Percentiles rank a stretch among this genome's conserved stretches.
Evolutionary conservation across 2,797 vertebrate genomes (phyloP).

Genomic region (Acipenser ruthenus): DNA sequence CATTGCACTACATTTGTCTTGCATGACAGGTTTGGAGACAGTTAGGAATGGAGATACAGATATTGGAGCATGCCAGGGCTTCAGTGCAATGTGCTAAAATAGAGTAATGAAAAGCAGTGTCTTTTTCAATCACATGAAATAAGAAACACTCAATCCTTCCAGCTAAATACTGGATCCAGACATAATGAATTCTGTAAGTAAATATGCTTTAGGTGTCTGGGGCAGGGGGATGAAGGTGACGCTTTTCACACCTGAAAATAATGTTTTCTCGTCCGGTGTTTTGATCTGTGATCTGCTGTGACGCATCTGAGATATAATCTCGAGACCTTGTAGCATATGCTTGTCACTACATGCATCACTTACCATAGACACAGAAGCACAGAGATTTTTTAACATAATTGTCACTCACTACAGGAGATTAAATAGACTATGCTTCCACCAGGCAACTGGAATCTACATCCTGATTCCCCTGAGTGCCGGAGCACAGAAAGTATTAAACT

Average conservation of each 20-base stretch:
- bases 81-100: conserved; percentile 30
- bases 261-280: conserved; percentile 69
- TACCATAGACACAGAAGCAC: conserved; percentile 59
- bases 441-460: conserved; percentile 46
- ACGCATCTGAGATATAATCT: conserved; percentile 93
- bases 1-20: not conserved
- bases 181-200: conserved; percentile 77
- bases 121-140: conserved; percentile 61
- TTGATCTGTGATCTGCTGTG: conserved; percentile 86
- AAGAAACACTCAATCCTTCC: conserved; percentile 65
- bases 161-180: conserved; percentile 61
- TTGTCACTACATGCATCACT: conserved; percentile 89
- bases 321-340: conserved; percentile 74
- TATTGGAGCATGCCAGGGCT: conserved; percentile 36
- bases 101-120: conserved; percentile 60
- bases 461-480: conserved; percentile 34
- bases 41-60: conserved; percentile 32
- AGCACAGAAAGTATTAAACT: conserved; percentile 43
- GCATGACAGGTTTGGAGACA: conserved; percentile 16
- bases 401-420: conserved; percentile 70
- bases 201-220: conserved; percentile 67
- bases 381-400: conserved; percentile 65
- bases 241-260: conserved; percentile 96
- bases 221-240: conserved; percentile 78
- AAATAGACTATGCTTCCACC: conserved; percentile 61